Conservation (phyloP, 2,797 vertebrate genomes). For the Squalus acanthias region DNA sequence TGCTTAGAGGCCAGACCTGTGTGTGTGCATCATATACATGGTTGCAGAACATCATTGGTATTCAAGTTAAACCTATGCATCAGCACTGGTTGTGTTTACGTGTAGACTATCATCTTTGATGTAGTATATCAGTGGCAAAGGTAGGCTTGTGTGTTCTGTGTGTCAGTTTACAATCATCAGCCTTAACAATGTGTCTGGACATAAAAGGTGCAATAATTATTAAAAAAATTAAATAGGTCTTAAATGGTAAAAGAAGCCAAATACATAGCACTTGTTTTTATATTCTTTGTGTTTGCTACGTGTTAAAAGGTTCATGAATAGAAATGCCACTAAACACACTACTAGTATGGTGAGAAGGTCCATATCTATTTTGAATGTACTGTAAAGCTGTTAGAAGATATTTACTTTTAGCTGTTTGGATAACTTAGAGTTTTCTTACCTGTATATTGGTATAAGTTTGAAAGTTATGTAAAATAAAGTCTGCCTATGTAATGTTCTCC, state of each 20-base stretch:
- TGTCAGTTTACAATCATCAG: slow-evolving; percentile 33
- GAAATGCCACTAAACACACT: slow-evolving; percentile 36
- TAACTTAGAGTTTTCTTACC: slow-evolving; percentile 30
- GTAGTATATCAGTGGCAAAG: slow-evolving; percentile 32
- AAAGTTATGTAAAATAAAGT: slow-evolving; percentile 35
- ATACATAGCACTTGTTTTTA: slow-evolving; percentile 36
- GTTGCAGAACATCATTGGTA: slow-evolving; percentile 26
- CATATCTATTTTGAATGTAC: slow-evolving; percentile 39
- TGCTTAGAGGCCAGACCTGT: slow-evolving; percentile 27
- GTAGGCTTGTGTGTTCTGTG: slow-evolving; percentile 35
- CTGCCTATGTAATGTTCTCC: slow-evolving; percentile 23
- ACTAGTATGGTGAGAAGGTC: slow-evolving; percentile 17
- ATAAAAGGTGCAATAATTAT: slow-evolving; percentile 38
- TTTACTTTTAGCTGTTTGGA: slow-evolving; percentile 27
- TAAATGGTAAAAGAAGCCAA: slow-evolving; percentile 35
- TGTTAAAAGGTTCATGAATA: background rate
- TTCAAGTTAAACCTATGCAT: slow-evolving; percentile 37
- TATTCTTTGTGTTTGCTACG: slow-evolving; percentile 31
- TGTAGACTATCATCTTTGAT: slow-evolving; percentile 30
- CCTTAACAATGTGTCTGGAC: slow-evolving; percentile 36
- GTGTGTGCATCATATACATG: slow-evolving; percentile 8
- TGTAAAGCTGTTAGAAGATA: slow-evolving; percentile 32
- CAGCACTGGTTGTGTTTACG: slow-evolving; percentile 26
- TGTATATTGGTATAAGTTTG: slow-evolving; percentile 31
- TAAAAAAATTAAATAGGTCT: slow-evolving; percentile 26